Base-by-base conservation (phyloP, 2,888 invertebrate genomes). In the Lissocephala sabroskyi region DNA sequence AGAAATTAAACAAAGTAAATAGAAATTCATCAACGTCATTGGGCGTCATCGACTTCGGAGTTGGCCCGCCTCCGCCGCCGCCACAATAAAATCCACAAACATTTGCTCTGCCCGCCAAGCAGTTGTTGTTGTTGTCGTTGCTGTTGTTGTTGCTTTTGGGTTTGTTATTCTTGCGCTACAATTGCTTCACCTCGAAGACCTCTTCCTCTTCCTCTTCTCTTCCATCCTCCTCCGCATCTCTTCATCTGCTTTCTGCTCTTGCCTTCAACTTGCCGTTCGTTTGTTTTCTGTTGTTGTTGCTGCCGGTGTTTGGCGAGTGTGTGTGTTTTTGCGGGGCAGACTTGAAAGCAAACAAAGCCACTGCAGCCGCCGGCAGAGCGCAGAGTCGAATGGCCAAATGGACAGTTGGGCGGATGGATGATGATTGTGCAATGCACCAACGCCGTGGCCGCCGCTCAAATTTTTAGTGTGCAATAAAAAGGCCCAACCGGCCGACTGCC, bases 11-110 rank as follows among this genome's bases (percentile, higher is more conserved):
- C 76, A 71, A 67, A 71, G 71, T 78, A 78, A 75, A 75, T 75
- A 75, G 74, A 78, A 75, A 78, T 78, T 67, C 71, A 73, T 73
- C 71, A 73, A 60, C 79, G 79, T 67, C 65, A 76, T 70, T 49
- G 71, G 50, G 19, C 37, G 47, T 33, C 14, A 32, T 35, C 32
- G 57, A 16, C 35, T 3, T 35, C 35, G 10, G 11, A 13, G 33
- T 33, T 49, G 44, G 41, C 37, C 10, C 11, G 26, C 30, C 14
- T 10, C 35, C n/a, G 14, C 32, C 45, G 29, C 50, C 45, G 62
- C 53, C 56, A 65, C 65, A 74, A 68, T 67, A 70, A 77, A 67
- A 68, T 70, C 62, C 62, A 77, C 70, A 68, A 74, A 55, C 75
- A 67, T 64, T 67, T 47, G 45, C 46, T 32, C 32, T 19, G 52